Evolutionary conservation across 2,113 vertebrate genomes (phyloP).

Genomic region (Varanus komodoensis): DNA sequence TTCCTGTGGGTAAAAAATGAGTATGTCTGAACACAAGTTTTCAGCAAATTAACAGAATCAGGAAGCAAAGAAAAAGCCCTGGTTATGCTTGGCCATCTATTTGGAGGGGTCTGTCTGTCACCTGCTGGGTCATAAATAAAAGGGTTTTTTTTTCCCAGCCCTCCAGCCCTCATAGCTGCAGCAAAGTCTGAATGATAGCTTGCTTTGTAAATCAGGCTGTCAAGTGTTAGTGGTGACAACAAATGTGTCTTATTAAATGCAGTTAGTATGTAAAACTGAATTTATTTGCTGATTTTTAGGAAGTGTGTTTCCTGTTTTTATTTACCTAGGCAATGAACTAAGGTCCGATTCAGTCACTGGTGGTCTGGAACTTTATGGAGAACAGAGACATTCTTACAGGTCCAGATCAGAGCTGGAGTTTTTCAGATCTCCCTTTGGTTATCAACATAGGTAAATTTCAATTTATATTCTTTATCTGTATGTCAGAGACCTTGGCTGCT

Average conservation of each 20-base stretch:
- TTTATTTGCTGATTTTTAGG: neutral
- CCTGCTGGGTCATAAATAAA: neutral
- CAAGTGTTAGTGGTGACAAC: neutral
- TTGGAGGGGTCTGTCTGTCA: neutral
- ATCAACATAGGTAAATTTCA: conserved; percentile 79
- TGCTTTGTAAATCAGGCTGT: neutral
- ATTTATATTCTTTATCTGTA: conserved; percentile 18
- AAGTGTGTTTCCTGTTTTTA: neutral
- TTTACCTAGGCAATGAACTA: conserved; percentile 79
- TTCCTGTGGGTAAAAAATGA: neutral
- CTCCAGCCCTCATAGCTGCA: neutral
- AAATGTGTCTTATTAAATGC: fast-evolving
- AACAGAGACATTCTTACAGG: conserved; percentile 81
- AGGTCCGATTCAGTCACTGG: conserved; percentile 84
- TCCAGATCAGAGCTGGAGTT: conserved; percentile 88
- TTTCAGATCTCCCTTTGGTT: conserved; percentile 81
- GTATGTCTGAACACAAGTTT: neutral
- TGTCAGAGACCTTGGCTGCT: neutral
- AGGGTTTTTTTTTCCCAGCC: neutral
- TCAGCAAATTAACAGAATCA: neutral
- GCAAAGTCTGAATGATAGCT: neutral
- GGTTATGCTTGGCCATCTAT: neutral
- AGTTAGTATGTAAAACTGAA: conserved; percentile 3
- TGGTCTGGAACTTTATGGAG: conserved; percentile 84
- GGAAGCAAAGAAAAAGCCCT: neutral